Base-by-base conservation (phyloP, 2,797 vertebrate species). In the Podarcis lilfordi region DNA sequence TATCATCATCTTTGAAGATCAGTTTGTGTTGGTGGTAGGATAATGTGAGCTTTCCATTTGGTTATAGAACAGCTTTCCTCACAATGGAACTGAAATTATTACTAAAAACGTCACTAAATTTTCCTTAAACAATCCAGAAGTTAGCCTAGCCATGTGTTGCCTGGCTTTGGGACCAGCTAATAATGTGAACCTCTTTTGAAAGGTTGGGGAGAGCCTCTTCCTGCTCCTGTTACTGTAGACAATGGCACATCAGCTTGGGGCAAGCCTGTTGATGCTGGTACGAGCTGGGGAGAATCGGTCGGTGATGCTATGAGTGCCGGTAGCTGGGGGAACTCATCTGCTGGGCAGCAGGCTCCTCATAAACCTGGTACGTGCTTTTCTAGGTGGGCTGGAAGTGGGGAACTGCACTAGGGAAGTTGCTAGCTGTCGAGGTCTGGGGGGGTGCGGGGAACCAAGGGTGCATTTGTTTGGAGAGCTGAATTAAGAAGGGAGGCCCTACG, bases 231-330 rank as follows among this genome's bases (percentile, higher is more conserved):
- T 27, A 96, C 97, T 5, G 98, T 99, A 92, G 99, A 99, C 96
- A 99, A 99, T 23, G 99, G 98, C 86, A 99, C 99, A 0, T 98
- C 98, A 29, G 98, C 99, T 19, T 99, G 99, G 99, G 98, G 98
- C 29, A 99, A 99, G 91, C 98, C 99, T 86, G 96, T 97, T 93
- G 98, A 99, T 93, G 98, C 97, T 86, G 96, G 97, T 89, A 94
- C 97, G 45, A 96, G 94, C 96, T 99, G 99, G 99, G 97, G 98
- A 45, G 98, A 98, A 6, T 97, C 97, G 82, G 97, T 97, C 90
- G 91, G 95, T 32, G 97, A 97, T 1, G 92, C 95, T 88, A 94
- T 97, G 25, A 97, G 96, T 91, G 93, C 96, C 91, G 98, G 95
- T 93, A 96, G 97, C 84, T 99, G 99, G 99, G 97, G 97, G 80